phyloP scores from a whole-genome alignment of 2,113 vertebrate species.

The Rhineura floridana region DNA sequence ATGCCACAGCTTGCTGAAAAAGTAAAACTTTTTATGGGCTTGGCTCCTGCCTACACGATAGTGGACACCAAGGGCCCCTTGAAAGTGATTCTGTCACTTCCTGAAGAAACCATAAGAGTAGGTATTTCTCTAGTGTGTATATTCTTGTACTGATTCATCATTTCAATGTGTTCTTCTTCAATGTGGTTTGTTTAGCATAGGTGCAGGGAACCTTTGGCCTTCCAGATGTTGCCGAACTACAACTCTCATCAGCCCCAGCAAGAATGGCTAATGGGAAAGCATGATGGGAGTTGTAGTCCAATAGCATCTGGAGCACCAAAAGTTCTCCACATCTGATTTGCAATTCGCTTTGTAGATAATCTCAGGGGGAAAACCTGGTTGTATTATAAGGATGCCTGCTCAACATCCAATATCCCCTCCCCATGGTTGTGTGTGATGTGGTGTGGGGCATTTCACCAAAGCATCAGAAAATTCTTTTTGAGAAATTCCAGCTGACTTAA shows the following conservation, averaged over 20 bases:
- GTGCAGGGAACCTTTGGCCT: background rate
- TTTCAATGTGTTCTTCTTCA: background rate
- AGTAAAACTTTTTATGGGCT: background rate
- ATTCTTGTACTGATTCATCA: background rate
- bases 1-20: slow-evolving; percentile 16
- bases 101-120: background rate
- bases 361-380: background rate
- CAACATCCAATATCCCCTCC: too few species aligned
- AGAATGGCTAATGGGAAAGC: too few species aligned
- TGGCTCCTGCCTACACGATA: background rate
- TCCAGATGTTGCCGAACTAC: too few species aligned
- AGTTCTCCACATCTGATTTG: background rate
- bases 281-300: too few species aligned
- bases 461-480: too few species aligned
- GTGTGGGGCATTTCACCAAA: too few species aligned
- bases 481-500: too few species aligned
- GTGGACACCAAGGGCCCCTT: background rate
- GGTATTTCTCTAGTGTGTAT: background rate
- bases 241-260: too few species aligned
- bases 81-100: background rate
- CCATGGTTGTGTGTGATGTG: too few species aligned
- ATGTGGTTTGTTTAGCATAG: background rate
- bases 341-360: background rate
- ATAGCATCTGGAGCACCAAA: too few species aligned
- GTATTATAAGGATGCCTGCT: background rate